Percentiles rank a stretch among this genome's conserved stretches.
phyloP scores from a whole-genome alignment of 2,797 vertebrate genomes.

The Anguilla anguilla region DNA sequence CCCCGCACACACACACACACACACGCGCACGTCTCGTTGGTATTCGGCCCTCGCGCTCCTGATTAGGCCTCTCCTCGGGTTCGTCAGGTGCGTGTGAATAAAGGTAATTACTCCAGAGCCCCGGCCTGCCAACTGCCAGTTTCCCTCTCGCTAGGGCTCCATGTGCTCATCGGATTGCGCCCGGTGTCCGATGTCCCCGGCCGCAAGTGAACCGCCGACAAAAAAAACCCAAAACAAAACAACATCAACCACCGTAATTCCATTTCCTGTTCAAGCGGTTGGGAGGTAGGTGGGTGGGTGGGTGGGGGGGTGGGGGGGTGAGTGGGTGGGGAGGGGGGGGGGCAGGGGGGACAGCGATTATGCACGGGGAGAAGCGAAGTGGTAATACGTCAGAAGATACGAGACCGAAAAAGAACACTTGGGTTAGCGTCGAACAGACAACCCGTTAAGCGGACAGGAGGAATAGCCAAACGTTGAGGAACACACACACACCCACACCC shows the following conservation, averaged over 20 bases:
- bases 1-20: no score
- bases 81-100: neutral
- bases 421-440: neutral
- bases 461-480: neutral
- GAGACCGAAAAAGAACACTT: no score
- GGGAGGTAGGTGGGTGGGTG: no score
- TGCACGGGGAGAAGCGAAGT: neutral
- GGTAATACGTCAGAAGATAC: neutral
- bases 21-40: neutral
- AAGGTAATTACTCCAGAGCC: neutral
- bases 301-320: no score
- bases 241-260: neutral
- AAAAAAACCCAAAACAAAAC: neutral
- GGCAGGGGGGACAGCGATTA: neutral
- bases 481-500: neutral
- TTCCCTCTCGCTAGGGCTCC: neutral
- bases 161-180: neutral
- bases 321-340: no score
- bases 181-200: neutral
- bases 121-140: neutral
- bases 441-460: neutral
- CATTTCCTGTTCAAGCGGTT: neutral
- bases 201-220: neutral
- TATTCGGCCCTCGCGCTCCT: neutral
- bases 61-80: neutral